Base-by-base conservation (phyloP, 2,113 vertebrate species). In the Nesogale talazaci region DNA sequence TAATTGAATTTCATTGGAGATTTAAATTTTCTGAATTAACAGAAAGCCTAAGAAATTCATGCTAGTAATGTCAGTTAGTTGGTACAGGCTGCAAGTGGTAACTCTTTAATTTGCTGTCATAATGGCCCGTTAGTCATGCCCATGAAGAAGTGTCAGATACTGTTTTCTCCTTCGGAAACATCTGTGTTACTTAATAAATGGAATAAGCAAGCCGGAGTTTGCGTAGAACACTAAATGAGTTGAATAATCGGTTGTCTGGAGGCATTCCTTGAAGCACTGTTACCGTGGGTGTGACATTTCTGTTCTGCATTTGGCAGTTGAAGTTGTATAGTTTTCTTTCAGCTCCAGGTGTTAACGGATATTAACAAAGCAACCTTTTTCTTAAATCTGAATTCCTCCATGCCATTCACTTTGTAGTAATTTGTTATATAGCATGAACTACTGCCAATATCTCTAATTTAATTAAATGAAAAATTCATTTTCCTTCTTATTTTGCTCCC, bases 81-180 rank as follows among this genome's bases (percentile, higher is more conserved):
- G 92, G 94, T 96, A 67, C 5, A 52, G 93, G 67, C 94, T 97
- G 94, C 95, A 94, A 97, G 92, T 96, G 80, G 93, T 95, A 95
- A 89, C 91, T 97, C 90, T 97, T 97, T 98, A 97, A 98, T 98
- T 52, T 98, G 97, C 96, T 92, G 95, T 93, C 94, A 95, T 97
- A 97, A 98, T 97, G 95, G 94, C 86, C 97, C 84, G 95, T 98
- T 98, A 98, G 95, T 95, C 90, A 93, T 93, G 94, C 96, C 94
- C 96, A 95, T 84, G 65, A 90, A 95, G 95, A 97, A 94, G 91
- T 92, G 96, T 90, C 91, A 93, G 80, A 46, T 94, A 94, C 82
- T 94, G 96, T 94, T 97, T 96, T 96, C 83, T 57, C 69, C 82
- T 94, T 91, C 83, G 94, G 96, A 96, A 97, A 97, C 95, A 97